Evolutionary conservation across 2,113 vertebrate genomes (phyloP), one percentile per base, ranked within the genome.

Genomic region (Crotalus viridis): DNA sequence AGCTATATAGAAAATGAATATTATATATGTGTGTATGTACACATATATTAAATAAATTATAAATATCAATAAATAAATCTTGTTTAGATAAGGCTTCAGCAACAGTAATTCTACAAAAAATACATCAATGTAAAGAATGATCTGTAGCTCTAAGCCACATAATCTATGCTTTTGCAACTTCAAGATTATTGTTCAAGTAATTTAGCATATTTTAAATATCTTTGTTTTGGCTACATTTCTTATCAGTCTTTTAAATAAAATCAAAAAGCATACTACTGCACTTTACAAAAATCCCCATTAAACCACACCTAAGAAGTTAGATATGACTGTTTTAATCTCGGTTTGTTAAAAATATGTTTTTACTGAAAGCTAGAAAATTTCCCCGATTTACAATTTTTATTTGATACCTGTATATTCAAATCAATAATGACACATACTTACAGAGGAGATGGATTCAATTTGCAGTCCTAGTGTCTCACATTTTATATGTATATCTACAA

Each of bases 401-500:
- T 59, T 51, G 12, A 5, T 43, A 89, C 17, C 46, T 7, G 90
- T 88, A 56, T 2, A 91, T 94, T 51, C 94, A 69, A 28, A 86
- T 28, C 96, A 61, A 93, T 24, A 86, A 64, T 92, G 43, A 93
- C 74, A 94, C 94, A 95, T 96, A 98, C 99, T 99, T 98, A 99
- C 99, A 57, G 97, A 93, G 9, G 96, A 97, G 88, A 99, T 91
- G 0, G 88, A 96, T 92, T 97, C 97, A 74, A 97, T 97, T 93
- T 98, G 98, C 69, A 95, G 94, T 90, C 96, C 69, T 93, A 98
- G 96, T 96, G 91, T 74, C 90, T 39, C 93, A 95, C 97, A 99
- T 97, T 98, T 98, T 91, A 96, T 94, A 95, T 96, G 97, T 92
- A 99, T 55, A 89, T 99, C 99, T 90, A 99, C 98, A 97, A 99